phyloP scores from a whole-genome alignment of 2,797 vertebrate genomes.

The Gallinago nigripennis region DNA sequence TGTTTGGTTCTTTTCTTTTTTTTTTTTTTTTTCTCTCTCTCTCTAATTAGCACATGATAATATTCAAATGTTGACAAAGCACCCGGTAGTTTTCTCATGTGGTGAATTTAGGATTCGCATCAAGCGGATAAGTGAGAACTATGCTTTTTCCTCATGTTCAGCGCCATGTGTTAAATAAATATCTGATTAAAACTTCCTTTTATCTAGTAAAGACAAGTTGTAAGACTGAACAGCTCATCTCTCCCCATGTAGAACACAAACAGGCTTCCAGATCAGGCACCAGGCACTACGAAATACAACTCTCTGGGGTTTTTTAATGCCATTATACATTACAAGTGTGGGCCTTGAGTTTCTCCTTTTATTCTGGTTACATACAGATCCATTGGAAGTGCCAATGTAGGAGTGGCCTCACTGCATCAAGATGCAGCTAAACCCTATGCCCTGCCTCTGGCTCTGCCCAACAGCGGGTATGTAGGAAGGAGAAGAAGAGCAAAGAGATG shows the following conservation, averaged over 20 bases:
- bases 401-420: background rate
- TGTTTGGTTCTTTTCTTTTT: background rate
- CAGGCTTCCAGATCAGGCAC: background rate
- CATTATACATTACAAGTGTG: background rate
- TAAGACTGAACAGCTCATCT: conserved; percentile 8
- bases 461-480: background rate
- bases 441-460: background rate
- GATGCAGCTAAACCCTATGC: background rate
- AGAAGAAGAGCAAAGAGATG: background rate
- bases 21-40: background rate
- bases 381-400: background rate
- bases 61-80: background rate
- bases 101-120: background rate
- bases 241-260: background rate
- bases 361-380: background rate
- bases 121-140: background rate
- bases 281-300: background rate
- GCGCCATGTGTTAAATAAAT: background rate
- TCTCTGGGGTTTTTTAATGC: background rate
- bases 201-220: background rate
- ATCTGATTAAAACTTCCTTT: conserved; percentile 3
- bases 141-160: background rate
- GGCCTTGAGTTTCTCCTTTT: background rate
- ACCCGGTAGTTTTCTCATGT: background rate
- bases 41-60: background rate